Conservation (phyloP, 2,888 invertebrate genomes). For the Corbicula japonica region DNA sequence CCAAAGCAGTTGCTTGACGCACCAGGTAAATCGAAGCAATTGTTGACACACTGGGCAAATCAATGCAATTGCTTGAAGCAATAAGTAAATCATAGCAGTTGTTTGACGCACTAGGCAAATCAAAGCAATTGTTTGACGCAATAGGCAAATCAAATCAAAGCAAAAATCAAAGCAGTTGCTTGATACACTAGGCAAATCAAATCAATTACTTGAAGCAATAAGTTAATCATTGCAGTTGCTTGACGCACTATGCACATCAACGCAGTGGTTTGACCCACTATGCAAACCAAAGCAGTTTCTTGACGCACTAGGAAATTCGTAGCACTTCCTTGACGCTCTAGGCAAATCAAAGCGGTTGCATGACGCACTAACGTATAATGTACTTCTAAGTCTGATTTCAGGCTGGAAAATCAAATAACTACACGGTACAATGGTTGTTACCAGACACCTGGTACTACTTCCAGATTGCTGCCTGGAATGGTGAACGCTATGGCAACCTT, state of each 20-base stretch:
- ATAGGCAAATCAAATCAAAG: neutral
- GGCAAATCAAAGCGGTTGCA: slow-evolving; percentile 24
- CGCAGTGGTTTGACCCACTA: neutral
- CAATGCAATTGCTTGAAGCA: neutral
- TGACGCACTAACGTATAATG: too few relatives aligned
- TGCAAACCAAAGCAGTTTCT: too few relatives aligned
- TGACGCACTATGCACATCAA: neutral
- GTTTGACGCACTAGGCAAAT: too few relatives aligned
- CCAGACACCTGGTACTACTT: slow-evolving; percentile 67
- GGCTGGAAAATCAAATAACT: too few relatives aligned
- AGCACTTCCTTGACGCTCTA: neutral
- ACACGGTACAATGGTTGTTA: slow-evolving; percentile 47
- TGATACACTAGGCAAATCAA: slow-evolving; percentile 60
- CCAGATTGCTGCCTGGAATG: slow-evolving; percentile 64
- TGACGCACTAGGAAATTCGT: neutral
- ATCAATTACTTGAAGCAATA: too few relatives aligned
- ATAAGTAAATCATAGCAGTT: too few relatives aligned
- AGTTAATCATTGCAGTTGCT: too few relatives aligned
- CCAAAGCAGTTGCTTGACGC: slow-evolving; percentile 38
- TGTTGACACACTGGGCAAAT: too few relatives aligned
- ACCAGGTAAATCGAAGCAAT: too few relatives aligned
- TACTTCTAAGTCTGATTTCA: too few relatives aligned
- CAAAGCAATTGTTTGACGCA: neutral
- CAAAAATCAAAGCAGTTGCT: neutral
- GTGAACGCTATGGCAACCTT: slow-evolving; percentile 54